Evolutionary conservation across 2,113 vertebrate species (phyloP).

Genomic region (Urocynchramus pylzowi): DNA sequence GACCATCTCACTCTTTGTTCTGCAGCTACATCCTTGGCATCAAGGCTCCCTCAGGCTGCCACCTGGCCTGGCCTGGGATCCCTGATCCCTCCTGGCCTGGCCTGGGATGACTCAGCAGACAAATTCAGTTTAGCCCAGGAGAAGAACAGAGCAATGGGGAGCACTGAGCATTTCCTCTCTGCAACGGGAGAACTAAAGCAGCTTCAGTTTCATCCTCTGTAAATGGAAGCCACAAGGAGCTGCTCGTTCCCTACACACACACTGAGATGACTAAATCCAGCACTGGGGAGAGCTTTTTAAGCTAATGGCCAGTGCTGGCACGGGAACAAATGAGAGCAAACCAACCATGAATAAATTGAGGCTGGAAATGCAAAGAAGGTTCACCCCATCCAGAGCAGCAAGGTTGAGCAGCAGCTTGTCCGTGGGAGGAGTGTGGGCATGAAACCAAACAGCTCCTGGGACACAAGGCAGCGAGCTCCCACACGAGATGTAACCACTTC

Average conservation of each 20-base stretch:
- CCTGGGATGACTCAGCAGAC: not conserved
- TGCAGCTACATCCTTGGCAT: not conserved
- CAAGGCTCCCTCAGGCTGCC: not conserved
- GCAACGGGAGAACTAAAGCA: not conserved
- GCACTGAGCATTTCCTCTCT: not conserved
- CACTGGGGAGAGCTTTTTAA: not conserved
- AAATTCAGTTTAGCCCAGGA: not conserved
- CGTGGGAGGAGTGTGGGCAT: not conserved
- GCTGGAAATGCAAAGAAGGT: not conserved
- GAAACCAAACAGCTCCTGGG: not conserved
- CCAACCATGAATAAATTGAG: not conserved
- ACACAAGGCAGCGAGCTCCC: not conserved
- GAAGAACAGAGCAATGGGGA: not conserved
- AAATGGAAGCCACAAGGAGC: not conserved
- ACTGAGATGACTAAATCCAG: not conserved
- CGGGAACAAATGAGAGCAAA: not conserved
- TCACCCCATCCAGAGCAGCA: not conserved
- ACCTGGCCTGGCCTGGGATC: not conserved
- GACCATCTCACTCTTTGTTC: not conserved
- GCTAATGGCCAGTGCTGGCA: not conserved
- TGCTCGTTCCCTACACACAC: not conserved
- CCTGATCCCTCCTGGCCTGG: not conserved
- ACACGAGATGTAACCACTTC: not conserved
- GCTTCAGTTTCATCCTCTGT: fast-evolving
- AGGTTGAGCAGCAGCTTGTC: slow-evolving; percentile 31